Evolutionary conservation across 2,113 vertebrate species (phyloP).

Genomic region (Pelobates fuscus): DNA sequence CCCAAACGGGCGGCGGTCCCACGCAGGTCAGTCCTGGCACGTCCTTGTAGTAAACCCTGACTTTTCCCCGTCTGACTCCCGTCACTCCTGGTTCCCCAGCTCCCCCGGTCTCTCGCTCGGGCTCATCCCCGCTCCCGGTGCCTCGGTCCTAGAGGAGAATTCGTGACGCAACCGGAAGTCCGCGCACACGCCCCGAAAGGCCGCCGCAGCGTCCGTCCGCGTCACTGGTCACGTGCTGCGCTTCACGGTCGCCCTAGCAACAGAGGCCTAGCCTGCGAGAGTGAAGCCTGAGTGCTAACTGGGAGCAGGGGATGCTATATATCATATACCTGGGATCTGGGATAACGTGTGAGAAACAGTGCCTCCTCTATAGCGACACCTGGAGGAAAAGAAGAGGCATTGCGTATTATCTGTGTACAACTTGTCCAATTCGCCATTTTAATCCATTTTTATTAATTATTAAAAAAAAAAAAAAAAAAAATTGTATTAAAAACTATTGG

Average conservation of each 20-base stretch:
- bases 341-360: too few species aligned
- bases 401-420: too few species aligned
- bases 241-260: slow-evolving; percentile 16
- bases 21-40: not conserved
- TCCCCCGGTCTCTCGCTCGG: slow-evolving; percentile 4
- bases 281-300: too few species aligned
- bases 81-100: not conserved
- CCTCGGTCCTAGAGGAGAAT: slow-evolving; percentile 34
- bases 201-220: slow-evolving; percentile 21
- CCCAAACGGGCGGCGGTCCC: slow-evolving; percentile 6
- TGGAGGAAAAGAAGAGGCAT: too few species aligned
- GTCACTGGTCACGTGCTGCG: slow-evolving; percentile 19
- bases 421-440: too few species aligned
- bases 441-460: too few species aligned
- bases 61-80: not conserved
- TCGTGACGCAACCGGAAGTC: slow-evolving; percentile 42
- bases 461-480: too few species aligned
- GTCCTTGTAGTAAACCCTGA: not conserved
- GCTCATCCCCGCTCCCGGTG: slow-evolving; percentile 27
- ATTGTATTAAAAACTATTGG: too few species aligned
- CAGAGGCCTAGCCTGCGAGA: slow-evolving; percentile 26
- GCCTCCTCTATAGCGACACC: too few species aligned
- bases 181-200: slow-evolving; percentile 29
- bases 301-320: too few species aligned
- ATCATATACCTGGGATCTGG: too few species aligned